Base-by-base conservation (phyloP, 2,113 vertebrate species). In the Cyprinodon variegatus region DNA sequence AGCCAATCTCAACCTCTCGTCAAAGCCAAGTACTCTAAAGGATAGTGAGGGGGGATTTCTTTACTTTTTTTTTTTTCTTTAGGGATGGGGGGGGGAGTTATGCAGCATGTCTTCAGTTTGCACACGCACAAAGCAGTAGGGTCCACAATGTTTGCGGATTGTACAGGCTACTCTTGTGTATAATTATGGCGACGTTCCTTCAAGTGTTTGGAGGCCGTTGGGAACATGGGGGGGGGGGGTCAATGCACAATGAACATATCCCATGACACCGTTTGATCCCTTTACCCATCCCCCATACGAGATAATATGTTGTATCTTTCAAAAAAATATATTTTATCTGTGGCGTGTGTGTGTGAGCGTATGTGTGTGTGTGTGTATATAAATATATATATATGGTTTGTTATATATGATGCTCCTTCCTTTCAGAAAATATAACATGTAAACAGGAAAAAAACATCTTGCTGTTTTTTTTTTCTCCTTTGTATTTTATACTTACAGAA, bases 401-500 rank as follows among this genome's bases (percentile, higher is more conserved):
- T 94, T 94, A 94, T 90, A 94, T 94, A 93, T 93, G 91, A 93
- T 92, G 92, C 91, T 93, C 92, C 90, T 29, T 94, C 89, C 91
- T 94, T 93, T 93, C 90, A 91, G 93, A 93, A 94, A 94, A 86
- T 87, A 91, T 88, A 91, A 89, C 83, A 90, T 86, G 86, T 93
- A 92, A 92, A 94, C 83, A 92, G 88, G 89, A 93, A 92, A 93
- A 91, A 93, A 91, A 91, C 90, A 93, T 91, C 90, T 93, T 94
- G 92, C 94, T 88, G 92, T 94, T 94, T 93, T 90, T 93, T 94
- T 94, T 93, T 90, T 93, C 94, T 94, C 87, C 89, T 94, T 95
- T 93, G 91, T 93, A 94, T 94, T 95, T 95, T 95, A 91, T 95
- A 95, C 94, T 95, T 94, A 94, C 93, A 93, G 91, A 94, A 94